These are phyloP conservation scores for Anseranas semipalmata DNA, from an alignment of 2,113 vertebrate species.

Conservation along the genomic window DNA sequence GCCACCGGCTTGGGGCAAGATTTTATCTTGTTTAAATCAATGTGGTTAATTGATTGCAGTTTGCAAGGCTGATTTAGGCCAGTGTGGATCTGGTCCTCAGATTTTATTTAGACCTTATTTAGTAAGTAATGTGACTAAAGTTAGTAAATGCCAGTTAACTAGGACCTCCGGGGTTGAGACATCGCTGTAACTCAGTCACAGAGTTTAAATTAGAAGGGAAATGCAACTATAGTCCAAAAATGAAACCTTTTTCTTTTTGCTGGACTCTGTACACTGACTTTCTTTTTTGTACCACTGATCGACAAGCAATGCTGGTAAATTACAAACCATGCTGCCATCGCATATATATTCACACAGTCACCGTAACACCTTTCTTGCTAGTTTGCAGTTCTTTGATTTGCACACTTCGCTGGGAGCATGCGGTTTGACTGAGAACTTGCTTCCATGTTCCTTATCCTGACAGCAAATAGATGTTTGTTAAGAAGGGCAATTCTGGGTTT, in stretches of 20 bases:
- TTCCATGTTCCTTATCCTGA: background rate
- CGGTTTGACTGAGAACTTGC: background rate
- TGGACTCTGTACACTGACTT: background rate
- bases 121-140: background rate
- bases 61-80: background rate
- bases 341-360: background rate
- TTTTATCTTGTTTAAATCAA: background rate
- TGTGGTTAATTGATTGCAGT: background rate
- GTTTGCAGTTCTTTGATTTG: background rate
- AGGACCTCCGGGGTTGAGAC: background rate
- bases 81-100: background rate
- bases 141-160: background rate
- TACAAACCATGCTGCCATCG: background rate
- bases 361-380: background rate
- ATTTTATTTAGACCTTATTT: slow-evolving; percentile 12
- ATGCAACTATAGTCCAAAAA: background rate
- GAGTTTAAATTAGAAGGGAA: background rate
- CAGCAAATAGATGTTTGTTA: background rate
- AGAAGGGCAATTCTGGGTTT: background rate
- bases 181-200: background rate
- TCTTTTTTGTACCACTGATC: background rate
- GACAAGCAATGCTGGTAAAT: background rate
- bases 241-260: background rate
- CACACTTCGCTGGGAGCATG: background rate
- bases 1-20: background rate